Evolutionary conservation across 2,113 vertebrate genomes (phyloP).

Genomic region (Haplochromis burtoni): DNA sequence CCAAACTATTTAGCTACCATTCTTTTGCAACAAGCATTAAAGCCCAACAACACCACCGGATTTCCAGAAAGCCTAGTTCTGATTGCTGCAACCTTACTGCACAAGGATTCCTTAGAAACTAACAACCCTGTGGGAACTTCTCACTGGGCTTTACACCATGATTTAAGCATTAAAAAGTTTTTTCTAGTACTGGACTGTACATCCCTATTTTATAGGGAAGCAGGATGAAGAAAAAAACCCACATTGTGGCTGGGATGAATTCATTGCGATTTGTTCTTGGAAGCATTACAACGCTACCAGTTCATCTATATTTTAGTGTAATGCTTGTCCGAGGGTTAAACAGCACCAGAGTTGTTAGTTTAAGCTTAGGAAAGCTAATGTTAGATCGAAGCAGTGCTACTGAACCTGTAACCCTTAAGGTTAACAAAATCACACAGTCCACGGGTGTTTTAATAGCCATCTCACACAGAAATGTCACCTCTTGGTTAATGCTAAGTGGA

Average conservation of each 20-base stretch:
- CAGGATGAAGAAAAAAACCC: rapidly evolving
- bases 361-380: neutral
- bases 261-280: neutral
- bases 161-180: neutral
- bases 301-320: neutral
- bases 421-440: neutral
- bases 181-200: neutral
- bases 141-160: neutral
- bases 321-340: neutral
- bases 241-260: neutral
- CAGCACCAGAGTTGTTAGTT: neutral
- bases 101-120: neutral
- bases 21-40: neutral
- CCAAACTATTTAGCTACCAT: neutral
- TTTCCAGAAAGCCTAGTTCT: neutral
- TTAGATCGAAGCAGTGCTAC: neutral
- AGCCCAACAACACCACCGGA: neutral
- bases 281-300: neutral
- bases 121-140: neutral
- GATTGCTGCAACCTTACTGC: neutral
- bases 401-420: neutral
- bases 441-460: neutral
- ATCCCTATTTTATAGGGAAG: neutral
- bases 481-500: conserved; percentile 26
- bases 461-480: neutral